Percentiles rank a stretch among this genome's conserved stretches.
These are phyloP conservation scores for Caenorhabditis imperialis DNA, from an alignment of 2,888 invertebrate genomes.

Conservation along the genomic window DNA sequence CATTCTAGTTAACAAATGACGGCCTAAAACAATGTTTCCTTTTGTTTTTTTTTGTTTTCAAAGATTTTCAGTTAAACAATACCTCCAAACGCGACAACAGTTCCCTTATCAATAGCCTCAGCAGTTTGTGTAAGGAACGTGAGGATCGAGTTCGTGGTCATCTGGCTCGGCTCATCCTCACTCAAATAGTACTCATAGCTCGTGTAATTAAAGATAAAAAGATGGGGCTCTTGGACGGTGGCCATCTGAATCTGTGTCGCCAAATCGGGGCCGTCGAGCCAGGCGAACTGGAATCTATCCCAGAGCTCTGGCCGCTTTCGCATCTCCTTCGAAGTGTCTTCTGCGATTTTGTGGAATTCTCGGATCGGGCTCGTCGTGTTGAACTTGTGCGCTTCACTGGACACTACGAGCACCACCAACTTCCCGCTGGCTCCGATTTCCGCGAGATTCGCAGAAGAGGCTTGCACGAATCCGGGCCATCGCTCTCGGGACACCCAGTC, in stretches of 20 bases:
- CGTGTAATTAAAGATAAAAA: slow-evolving; percentile 91
- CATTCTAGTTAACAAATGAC: slow-evolving; percentile 43
- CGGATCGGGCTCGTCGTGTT: slow-evolving; percentile 49
- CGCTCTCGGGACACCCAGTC: slow-evolving; percentile 73
- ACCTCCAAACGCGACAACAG: slow-evolving; percentile 53
- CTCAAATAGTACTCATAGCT: slow-evolving; percentile 94
- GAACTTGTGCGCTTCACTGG: slow-evolving; percentile 57
- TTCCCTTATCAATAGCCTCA: slow-evolving; percentile 79
- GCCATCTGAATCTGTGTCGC: slow-evolving; percentile 95
- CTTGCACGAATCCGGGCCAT: slow-evolving; percentile 71
- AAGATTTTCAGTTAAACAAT: neutral
- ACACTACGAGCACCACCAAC: slow-evolving; percentile 71
- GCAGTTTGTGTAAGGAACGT: slow-evolving; percentile 81
- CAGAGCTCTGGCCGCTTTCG: slow-evolving; percentile 51
- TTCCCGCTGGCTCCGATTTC: slow-evolving; percentile 72
- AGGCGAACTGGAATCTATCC: slow-evolving; percentile 82
- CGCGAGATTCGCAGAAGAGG: slow-evolving; percentile 68
- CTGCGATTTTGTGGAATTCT: slow-evolving; percentile 61
- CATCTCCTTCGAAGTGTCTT: slow-evolving; percentile 59
- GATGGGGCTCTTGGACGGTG: slow-evolving; percentile 87
- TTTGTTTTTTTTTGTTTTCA: too few relatives aligned
- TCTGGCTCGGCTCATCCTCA: slow-evolving; percentile 85
- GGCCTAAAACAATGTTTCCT: slow-evolving; percentile 25
- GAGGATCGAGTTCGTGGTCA: slow-evolving; percentile 82
- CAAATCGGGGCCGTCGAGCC: slow-evolving; percentile 91